Evolutionary conservation across 2,113 vertebrate species (phyloP).

Genomic region (Ahaetulla prasina): DNA sequence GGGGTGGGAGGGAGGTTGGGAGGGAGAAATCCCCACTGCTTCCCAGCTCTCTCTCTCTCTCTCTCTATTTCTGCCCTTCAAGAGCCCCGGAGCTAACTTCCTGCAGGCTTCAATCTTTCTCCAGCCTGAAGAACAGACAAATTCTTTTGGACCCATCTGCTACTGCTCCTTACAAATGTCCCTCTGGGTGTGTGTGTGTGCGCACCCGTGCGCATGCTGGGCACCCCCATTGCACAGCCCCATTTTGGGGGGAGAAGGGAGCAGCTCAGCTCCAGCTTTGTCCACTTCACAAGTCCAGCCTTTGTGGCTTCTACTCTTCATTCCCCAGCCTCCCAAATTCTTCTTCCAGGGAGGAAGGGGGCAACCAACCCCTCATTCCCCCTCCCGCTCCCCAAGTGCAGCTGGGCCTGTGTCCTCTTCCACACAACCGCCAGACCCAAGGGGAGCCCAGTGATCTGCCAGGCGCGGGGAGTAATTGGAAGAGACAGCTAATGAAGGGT

Average conservation of each 20-base stretch:
- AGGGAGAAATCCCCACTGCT: background rate
- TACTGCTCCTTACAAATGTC: background rate
- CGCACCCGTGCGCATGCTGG: too few species aligned
- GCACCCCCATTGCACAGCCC: background rate
- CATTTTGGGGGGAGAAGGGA: background rate
- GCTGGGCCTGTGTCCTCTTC: background rate
- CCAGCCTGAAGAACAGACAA: background rate
- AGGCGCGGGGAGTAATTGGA: background rate
- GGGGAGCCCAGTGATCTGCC: background rate
- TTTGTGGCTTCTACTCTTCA: background rate
- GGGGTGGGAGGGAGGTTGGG: background rate
- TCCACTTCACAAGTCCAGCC: background rate
- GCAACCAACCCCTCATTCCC: background rate
- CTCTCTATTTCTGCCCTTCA: background rate
- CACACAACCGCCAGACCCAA: background rate
- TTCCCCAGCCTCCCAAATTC: too few species aligned
- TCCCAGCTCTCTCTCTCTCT: background rate
- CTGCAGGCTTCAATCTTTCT: background rate
- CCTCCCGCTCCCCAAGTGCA: background rate
- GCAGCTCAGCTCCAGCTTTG: background rate
- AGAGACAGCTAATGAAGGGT: background rate
- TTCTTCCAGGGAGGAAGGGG: background rate
- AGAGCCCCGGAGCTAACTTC: background rate
- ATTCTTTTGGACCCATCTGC: background rate
- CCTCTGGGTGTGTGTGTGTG: too few species aligned